phyloP scores from a whole-genome alignment of 2,888 invertebrate genomes.

The Smittia sp. region DNA sequence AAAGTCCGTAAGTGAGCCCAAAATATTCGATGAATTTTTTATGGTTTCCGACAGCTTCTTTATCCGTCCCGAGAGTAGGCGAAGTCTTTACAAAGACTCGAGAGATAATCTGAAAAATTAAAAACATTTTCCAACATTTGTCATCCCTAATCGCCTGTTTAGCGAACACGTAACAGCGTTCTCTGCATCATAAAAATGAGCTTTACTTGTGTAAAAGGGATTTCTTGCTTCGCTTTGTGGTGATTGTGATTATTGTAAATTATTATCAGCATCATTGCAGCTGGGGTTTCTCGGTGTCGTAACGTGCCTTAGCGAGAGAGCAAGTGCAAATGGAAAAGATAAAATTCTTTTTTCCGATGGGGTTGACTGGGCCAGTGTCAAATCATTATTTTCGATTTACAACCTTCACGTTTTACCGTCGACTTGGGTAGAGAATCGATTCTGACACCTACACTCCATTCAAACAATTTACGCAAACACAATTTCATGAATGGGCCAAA shows the following conservation, averaged over 20 bases:
- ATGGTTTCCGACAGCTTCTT: too few species aligned
- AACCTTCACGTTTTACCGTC: background rate
- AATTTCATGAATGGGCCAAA: slow-evolving; percentile 14
- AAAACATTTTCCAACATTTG: background rate
- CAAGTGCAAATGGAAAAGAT: background rate
- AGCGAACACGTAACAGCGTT: background rate
- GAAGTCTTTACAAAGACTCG: too few species aligned
- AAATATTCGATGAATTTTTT: too few species aligned
- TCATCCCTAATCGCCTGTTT: background rate
- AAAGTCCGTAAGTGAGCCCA: too few species aligned
- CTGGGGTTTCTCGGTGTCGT: background rate
- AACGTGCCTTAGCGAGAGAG: background rate
- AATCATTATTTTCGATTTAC: background rate
- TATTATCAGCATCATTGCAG: slow-evolving; percentile 33
- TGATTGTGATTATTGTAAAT: slow-evolving; percentile 22
- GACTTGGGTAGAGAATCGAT: too few species aligned
- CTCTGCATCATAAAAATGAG: background rate
- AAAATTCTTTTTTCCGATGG: background rate
- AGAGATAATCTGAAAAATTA: background rate
- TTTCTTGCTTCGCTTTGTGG: background rate
- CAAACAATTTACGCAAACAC: background rate
- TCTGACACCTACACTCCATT: background rate
- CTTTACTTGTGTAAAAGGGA: background rate
- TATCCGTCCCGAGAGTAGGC: too few species aligned
- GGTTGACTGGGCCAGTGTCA: background rate